Conservation (phyloP, 2,113 vertebrate species). For the Enhydra lutris region DNA sequence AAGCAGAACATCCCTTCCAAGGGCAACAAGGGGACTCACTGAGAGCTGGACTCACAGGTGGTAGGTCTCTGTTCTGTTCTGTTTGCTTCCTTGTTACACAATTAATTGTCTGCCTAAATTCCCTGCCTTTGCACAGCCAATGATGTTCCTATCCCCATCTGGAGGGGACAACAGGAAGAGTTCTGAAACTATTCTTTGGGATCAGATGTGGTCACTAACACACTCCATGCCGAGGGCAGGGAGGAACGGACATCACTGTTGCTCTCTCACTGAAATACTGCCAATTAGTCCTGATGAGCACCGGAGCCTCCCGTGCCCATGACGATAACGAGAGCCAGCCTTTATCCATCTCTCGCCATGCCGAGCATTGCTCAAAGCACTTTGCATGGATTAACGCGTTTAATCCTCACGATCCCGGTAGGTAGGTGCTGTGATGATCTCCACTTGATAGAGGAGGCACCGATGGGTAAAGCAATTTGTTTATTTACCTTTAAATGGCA, state of each 20-base stretch:
- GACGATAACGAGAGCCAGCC: background rate
- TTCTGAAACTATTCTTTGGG: background rate
- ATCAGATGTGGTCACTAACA: background rate
- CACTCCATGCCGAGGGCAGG: background rate
- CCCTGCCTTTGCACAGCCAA: background rate
- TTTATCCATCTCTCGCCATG: background rate
- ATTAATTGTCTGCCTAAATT: constrained; percentile 7
- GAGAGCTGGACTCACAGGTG: background rate
- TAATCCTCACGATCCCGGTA: background rate
- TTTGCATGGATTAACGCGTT: background rate
- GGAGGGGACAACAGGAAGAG: background rate
- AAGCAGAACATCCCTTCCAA: constrained; percentile 35
- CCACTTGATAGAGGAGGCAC: background rate
- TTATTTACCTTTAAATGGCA: background rate
- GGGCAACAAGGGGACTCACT: background rate
- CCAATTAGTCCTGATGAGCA: background rate
- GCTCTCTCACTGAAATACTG: background rate
- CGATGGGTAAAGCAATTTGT: background rate
- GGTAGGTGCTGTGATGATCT: background rate
- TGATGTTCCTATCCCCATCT: background rate
- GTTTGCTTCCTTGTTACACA: background rate
- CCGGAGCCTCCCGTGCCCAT: background rate
- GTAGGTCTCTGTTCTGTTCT: background rate
- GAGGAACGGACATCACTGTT: background rate
- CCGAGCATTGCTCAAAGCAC: background rate